Base-by-base conservation (phyloP, 1,140 invertebrate species). In the Drosophila mauritiana region DNA sequence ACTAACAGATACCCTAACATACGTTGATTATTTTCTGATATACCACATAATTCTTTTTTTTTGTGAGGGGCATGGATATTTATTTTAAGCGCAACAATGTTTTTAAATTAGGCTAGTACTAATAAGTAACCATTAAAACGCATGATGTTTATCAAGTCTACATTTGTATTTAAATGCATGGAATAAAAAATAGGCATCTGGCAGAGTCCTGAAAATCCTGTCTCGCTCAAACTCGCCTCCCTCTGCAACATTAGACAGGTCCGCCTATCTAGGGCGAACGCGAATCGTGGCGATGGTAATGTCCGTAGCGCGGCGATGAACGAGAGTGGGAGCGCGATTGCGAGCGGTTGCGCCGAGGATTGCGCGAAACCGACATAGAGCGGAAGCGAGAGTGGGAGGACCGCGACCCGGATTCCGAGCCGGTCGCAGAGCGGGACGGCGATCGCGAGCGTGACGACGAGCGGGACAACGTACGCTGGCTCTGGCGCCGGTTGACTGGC, bases 401-500 rank as follows among this genome's bases (percentile, higher is more conserved):
- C 1, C 12, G 25, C 1, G 54, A 17, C 25, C 7, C 17, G 11
- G 11, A 46, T 1, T 5, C 10, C 11, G 45, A 53, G 31, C 34
- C 45, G 45, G 43, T n/a, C 20, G 2, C 22, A n/a, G 25, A 56
- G 10, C 25, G 39, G 8, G 17, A 17, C 6, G 12, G 31, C 10
- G 62, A 20, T 0, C 12, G 8, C 0, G 34, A 39, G 15, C 42
- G 13, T 8, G 58, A 68, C 22, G 2, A 4, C 20, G 48, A 54
- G 13, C 37, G 36, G 12, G 15, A 20, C 7, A 39, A 4, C 3
- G 12, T 13, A 8, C 36, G 11, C 12, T 39, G 11, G 6, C 36
- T 40, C 3, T 27, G 55, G 36, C 54, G 53, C 6, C 8, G 12
- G n/a, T 45, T 58, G 1, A 65, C n/a, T 0, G 83, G 82, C 0